phyloP scores from a whole-genome alignment of 2,888 invertebrate species.

The Ophion ventricosus region DNA sequence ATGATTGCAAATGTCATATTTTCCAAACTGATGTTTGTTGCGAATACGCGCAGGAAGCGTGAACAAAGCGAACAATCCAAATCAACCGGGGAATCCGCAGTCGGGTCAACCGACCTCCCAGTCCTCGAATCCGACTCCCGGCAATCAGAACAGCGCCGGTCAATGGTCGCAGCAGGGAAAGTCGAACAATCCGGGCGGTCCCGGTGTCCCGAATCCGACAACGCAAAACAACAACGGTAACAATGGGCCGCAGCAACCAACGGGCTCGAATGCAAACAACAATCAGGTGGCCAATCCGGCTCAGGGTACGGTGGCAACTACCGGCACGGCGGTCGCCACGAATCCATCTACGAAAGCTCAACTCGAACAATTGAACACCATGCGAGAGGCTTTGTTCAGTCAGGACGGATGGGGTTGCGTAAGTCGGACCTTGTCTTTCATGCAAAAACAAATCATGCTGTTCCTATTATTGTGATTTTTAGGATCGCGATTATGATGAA shows the following conservation, averaged over 20 bases:
- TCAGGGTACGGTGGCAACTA: conserved; percentile 73
- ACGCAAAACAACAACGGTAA: conserved; percentile 80
- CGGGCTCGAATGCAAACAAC: conserved; percentile 77
- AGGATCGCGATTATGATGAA: too few species aligned
- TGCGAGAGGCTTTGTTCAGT: conserved; percentile 95
- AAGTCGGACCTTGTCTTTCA: conserved; percentile 82
- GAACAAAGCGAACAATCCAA: conserved; percentile 83
- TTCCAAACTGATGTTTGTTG: conserved; percentile 40
- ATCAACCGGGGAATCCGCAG: conserved; percentile 83
- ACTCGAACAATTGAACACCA: conserved; percentile 94
- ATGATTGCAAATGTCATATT: neutral
- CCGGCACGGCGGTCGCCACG: conserved; percentile 84
- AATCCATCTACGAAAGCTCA: conserved; percentile 89
- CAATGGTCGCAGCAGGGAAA: conserved; percentile 80
- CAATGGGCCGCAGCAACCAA: conserved; percentile 75
- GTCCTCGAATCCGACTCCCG: conserved; percentile 81
- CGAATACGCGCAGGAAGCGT: conserved; percentile 73
- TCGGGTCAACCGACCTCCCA: conserved; percentile 84
- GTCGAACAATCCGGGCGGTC: conserved; percentile 78
- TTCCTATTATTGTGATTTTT: neutral
- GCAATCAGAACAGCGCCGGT: conserved; percentile 78
- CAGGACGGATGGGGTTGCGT: conserved; percentile 97
- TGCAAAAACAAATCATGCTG: neutral
- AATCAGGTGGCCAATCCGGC: conserved; percentile 75
- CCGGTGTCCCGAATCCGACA: conserved; percentile 76